Conservation (phyloP, 2,113 vertebrate species). For the Aplodontia rufa region DNA sequence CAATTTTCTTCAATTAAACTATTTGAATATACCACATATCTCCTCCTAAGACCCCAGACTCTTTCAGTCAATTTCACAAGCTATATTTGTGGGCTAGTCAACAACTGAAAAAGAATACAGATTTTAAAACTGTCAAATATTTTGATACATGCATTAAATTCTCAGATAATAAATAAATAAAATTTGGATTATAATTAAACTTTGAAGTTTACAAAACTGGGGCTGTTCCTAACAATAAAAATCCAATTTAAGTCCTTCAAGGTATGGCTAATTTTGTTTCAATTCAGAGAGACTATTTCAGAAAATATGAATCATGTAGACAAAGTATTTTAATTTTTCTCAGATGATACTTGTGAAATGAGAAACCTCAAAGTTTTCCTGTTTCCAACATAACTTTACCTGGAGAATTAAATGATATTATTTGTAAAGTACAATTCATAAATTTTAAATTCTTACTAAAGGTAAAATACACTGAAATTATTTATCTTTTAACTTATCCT, state of each 20-base stretch:
- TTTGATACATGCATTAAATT: neutral
- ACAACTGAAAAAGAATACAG: neutral
- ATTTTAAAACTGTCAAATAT: neutral
- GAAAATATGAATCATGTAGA: neutral
- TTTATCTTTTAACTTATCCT: constrained; percentile 13
- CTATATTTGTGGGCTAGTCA: neutral
- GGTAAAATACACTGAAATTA: constrained; percentile 4
- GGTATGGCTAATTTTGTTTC: neutral
- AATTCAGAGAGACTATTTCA: neutral
- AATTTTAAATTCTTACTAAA: neutral
- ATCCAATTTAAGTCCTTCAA: neutral
- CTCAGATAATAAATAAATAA: too few relatives aligned
- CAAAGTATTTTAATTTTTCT: neutral
- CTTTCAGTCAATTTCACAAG: neutral
- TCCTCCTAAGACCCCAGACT: neutral
- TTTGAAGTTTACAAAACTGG: neutral
- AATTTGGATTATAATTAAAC: neutral
- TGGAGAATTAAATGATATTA: neutral
- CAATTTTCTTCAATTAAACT: neutral
- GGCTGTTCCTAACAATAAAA: neutral
- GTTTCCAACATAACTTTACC: neutral
- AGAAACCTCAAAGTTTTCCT: neutral
- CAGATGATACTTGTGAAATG: neutral
- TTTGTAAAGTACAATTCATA: neutral
- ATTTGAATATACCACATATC: neutral